phyloP scores from a whole-genome alignment of 2,888 invertebrate genomes.

The Brenthis daphne region DNA sequence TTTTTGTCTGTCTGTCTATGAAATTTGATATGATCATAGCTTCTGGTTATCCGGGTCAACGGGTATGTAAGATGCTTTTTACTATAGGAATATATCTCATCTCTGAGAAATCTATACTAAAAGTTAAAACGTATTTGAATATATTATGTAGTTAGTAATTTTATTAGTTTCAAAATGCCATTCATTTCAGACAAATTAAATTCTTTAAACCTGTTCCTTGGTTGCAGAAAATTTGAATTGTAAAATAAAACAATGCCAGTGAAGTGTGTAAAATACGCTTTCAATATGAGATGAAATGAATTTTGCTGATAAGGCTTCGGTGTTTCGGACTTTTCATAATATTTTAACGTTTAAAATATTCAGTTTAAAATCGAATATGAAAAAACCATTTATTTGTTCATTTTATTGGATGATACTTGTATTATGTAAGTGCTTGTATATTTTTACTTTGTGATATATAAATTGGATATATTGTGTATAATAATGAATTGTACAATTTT shows the following conservation, averaged over 20 bases:
- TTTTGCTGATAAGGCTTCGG: conserved; percentile 42
- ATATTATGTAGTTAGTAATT: too few relatives aligned
- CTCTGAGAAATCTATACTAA: too few relatives aligned
- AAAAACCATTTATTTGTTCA: conserved; percentile 26
- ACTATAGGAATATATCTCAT: too few relatives aligned
- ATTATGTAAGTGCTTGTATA: conserved; percentile 35
- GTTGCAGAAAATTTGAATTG: conserved; percentile 2
- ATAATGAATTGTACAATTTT: too few relatives aligned
- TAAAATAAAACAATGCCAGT: conserved; percentile 10
- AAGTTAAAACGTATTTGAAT: too few relatives aligned
- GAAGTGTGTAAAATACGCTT: conserved; percentile 36
- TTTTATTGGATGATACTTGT: conserved; percentile 27
- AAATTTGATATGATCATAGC: too few relatives aligned
- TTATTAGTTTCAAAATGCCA: neutral
- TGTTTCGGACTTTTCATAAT: conserved; percentile 38
- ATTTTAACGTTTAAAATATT: conserved; percentile 39
- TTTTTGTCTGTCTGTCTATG: too few relatives aligned
- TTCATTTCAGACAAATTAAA: conserved; percentile 23
- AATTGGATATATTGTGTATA: conserved; percentile 7
- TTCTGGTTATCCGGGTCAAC: too few relatives aligned
- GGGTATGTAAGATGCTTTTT: too few relatives aligned
- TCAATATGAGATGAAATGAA: conserved; percentile 43
- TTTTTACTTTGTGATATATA: neutral
- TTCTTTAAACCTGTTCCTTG: conserved; percentile 6
- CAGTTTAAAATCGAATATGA: conserved; percentile 29